These are phyloP conservation scores for Typhlichthys subterraneus DNA, from an alignment of 2,797 vertebrate genomes.

Conservation along the genomic window DNA sequence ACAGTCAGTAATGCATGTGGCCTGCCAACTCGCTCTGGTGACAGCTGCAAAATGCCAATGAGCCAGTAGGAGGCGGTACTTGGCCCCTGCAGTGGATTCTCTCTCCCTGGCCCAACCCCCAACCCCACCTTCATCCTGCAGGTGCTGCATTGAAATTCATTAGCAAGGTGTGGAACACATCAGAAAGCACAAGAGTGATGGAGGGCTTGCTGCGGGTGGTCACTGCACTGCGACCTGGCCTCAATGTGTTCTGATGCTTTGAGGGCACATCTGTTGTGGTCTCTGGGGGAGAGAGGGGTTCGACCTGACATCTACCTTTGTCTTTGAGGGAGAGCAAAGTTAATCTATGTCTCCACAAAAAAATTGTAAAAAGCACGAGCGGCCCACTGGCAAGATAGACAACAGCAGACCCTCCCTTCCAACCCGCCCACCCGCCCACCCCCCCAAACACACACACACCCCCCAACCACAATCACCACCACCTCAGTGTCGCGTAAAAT, in stretches of 20 bases:
- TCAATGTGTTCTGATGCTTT: conserved; percentile 65
- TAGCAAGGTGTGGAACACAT: conserved; percentile 54
- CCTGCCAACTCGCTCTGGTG: conserved; percentile 52
- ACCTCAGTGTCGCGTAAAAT: no score
- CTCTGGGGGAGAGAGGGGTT: conserved; percentile 22
- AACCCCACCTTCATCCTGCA: conserved; percentile 15
- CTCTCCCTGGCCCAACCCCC: neutral
- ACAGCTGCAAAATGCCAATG: conserved; percentile 60
- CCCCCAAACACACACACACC: no score
- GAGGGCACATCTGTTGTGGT: conserved; percentile 58
- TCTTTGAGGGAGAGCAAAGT: conserved; percentile 44
- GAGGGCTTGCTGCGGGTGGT: conserved; percentile 42
- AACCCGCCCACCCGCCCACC: no score
- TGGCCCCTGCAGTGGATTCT: conserved; percentile 1
- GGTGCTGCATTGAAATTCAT: conserved; percentile 68
- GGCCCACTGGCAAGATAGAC: no score
- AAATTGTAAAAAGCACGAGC: conserved; percentile 7
- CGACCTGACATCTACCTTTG: conserved; percentile 65
- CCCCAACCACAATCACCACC: no score
- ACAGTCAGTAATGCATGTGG: conserved; percentile 67
- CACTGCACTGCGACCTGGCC: conserved; percentile 51
- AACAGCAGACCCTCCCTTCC: no score
- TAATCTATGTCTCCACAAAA: conserved; percentile 34
- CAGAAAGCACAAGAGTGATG: conserved; percentile 43
- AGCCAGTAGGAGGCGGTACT: conserved; percentile 36